These are phyloP conservation scores for Microplitis demolitor DNA, from an alignment of 1,140 invertebrate species.

Conservation along the genomic window DNA sequence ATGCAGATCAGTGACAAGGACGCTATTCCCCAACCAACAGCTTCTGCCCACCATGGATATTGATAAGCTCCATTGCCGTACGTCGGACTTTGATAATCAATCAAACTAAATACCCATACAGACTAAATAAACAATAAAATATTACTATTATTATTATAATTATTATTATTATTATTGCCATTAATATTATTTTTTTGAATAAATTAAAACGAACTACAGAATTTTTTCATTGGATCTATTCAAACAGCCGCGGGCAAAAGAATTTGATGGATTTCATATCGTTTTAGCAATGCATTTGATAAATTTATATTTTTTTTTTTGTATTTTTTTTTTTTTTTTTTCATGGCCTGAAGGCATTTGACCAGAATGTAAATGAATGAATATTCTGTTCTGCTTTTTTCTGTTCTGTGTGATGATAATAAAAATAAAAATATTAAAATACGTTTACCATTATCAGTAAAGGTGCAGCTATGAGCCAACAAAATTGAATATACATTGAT, in stretches of 20 bases:
- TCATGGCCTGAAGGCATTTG: neutral
- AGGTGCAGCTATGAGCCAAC: constrained; percentile 83
- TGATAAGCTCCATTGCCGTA: constrained; percentile 77
- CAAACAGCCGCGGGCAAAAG: too few relatives aligned
- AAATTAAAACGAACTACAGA: too few relatives aligned
- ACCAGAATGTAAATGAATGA: neutral
- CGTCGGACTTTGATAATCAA: constrained; percentile 83
- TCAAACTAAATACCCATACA: constrained; percentile 85
- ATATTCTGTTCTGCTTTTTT: too few relatives aligned
- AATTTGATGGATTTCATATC: neutral
- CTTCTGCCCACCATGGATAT: constrained; percentile 85
- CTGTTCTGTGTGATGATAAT: neutral
- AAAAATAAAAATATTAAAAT: neutral
- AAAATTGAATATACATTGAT: constrained; percentile 80
- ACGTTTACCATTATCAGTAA: constrained; percentile 76
- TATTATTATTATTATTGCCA: neutral
- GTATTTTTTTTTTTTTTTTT: constrained; percentile 4
- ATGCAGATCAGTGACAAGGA: constrained; percentile 84
- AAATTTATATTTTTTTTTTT: neutral
- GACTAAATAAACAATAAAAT: constrained; percentile 61
- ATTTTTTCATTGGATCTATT: too few relatives aligned
- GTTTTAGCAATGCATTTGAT: neutral
- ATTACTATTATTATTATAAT: neutral
- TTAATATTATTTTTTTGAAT: too few relatives aligned
- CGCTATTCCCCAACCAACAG: constrained; percentile 85